These are phyloP conservation scores for Acleris cristana DNA, from an alignment of 2,888 invertebrate species.

Conservation along the genomic window DNA sequence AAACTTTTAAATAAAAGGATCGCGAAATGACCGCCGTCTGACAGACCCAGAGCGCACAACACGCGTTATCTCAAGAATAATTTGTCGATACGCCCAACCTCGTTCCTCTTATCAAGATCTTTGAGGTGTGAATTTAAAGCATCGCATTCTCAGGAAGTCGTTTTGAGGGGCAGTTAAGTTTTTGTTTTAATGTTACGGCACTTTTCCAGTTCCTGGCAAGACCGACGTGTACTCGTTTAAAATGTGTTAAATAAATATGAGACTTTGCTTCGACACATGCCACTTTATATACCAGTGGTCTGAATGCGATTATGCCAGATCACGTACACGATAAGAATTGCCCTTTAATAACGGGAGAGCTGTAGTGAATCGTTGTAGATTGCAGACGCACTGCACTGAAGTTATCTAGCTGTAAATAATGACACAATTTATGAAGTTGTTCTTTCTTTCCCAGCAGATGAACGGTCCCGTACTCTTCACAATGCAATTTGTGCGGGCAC, in stretches of 20 bases:
- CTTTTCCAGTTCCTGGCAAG: constrained; percentile 44
- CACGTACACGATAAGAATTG: constrained; percentile 75
- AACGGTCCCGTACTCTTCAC: constrained; percentile 43
- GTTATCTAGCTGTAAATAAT: constrained; percentile 79
- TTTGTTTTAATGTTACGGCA: constrained; percentile 48
- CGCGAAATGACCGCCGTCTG: constrained; percentile 56
- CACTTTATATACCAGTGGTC: constrained; percentile 47
- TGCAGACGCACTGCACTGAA: constrained; percentile 71
- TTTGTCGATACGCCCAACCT: constrained; percentile 58
- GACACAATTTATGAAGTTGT: constrained; percentile 69
- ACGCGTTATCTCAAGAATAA: constrained; percentile 59
- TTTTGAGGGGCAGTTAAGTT: constrained; percentile 47
- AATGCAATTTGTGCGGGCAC: constrained; percentile 18
- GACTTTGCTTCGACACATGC: constrained; percentile 48
- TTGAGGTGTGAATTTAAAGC: constrained; percentile 68
- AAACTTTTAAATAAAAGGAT: constrained; percentile 53
- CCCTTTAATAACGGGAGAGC: constrained; percentile 77
- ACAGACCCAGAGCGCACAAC: constrained; percentile 50
- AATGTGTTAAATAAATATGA: constrained; percentile 30
- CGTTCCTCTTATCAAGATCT: constrained; percentile 66
- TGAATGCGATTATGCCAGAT: constrained; percentile 71
- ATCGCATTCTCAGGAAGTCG: constrained; percentile 56
- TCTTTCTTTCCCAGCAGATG: constrained; percentile 59
- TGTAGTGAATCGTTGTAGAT: constrained; percentile 76
- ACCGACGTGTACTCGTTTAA: constrained; percentile 22